Conservation (phyloP, 2,113 vertebrate genomes). For the Neolamprologus fasciatus region DNA sequence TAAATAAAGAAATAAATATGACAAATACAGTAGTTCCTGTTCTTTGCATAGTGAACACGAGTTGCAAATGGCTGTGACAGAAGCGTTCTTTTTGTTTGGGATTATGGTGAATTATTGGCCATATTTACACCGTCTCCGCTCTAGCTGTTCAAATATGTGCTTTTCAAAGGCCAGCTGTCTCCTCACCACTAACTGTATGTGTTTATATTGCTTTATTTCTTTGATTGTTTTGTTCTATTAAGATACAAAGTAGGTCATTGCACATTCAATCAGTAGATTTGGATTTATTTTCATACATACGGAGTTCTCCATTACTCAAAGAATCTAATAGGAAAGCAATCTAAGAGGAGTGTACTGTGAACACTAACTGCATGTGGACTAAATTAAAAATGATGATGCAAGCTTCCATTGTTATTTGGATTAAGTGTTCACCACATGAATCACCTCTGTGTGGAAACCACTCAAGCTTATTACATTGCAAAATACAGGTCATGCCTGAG, state of each 20-base stretch:
- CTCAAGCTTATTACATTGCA: not conserved
- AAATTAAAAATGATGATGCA: not conserved
- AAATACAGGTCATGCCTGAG: not conserved
- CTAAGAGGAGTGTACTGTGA: not conserved
- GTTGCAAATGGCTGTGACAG: not conserved
- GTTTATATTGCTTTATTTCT: not conserved
- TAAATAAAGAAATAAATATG: not conserved
- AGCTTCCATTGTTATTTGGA: not conserved
- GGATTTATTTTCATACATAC: not conserved
- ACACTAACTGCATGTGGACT: not conserved
- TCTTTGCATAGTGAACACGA: not conserved
- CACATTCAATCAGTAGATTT: not conserved
- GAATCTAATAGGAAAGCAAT: not conserved
- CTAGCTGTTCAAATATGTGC: not conserved
- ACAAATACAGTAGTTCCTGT: not conserved
- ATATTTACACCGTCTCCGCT: not conserved
- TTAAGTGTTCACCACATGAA: not conserved
- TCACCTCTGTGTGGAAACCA: not conserved
- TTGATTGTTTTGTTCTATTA: not conserved
- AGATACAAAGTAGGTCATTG: not conserved
- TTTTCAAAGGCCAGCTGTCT: not conserved
- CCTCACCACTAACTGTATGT: not conserved
- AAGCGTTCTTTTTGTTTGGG: not conserved
- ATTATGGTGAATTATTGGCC: not conserved
- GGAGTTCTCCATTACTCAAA: not conserved